Percentiles rank a stretch among this genome's conserved stretches.
These are phyloP conservation scores for Vanessa tameamea DNA, from an alignment of 1,140 invertebrate species.

Conservation along the genomic window DNA sequence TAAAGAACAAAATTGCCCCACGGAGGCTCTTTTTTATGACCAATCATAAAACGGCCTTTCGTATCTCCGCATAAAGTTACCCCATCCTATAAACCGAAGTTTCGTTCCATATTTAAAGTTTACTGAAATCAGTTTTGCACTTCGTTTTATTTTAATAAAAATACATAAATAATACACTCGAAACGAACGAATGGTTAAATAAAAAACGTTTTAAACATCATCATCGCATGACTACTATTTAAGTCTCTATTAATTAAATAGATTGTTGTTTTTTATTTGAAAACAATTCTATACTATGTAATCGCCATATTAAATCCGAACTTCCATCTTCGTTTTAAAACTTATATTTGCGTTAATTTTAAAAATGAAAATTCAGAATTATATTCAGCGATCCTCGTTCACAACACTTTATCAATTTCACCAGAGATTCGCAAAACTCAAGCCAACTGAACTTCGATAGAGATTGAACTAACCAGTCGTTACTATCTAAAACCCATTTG, in stretches of 20 bases:
- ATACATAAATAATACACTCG: not conserved
- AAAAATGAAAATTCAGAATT: too few species aligned
- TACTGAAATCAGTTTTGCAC: conserved; percentile 7
- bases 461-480: too few species aligned
- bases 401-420: not conserved
- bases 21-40: conserved; percentile 65
- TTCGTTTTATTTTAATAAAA: not conserved
- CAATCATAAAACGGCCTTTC: conserved; percentile 71
- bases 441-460: too few species aligned
- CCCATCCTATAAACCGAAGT: not conserved
- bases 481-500: too few species aligned
- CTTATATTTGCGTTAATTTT: too few species aligned
- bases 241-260: too few species aligned
- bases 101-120: conserved; percentile 22
- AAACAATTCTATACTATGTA: too few species aligned
- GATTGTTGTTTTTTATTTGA: too few species aligned
- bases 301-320: too few species aligned
- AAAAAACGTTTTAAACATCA: not conserved
- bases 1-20: conserved; percentile 68
- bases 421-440: too few species aligned
- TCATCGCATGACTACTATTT: too few species aligned
- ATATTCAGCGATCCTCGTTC: not conserved
- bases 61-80: conserved; percentile 24
- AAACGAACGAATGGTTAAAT: not conserved
- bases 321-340: too few species aligned